Evolutionary conservation across 92 coral and sea anemone species (phyloP).

Genomic region (Bergia sp.): DNA sequence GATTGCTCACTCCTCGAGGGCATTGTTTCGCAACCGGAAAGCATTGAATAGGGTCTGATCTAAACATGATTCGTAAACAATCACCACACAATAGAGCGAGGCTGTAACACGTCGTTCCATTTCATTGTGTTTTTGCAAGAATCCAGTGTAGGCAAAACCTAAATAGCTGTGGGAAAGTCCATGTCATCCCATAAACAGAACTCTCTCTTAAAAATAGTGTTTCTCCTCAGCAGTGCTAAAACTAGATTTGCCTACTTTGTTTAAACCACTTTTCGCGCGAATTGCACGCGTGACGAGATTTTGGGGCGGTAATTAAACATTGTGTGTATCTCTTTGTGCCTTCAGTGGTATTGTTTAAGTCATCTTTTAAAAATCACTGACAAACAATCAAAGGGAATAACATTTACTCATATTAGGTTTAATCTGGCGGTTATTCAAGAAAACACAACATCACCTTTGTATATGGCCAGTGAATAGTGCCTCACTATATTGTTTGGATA

Average conservation of each 20-base stretch:
- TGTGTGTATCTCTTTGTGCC: not conserved
- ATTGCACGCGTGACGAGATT: not conserved
- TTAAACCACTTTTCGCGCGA: not conserved
- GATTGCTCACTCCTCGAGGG: conserved; percentile 22
- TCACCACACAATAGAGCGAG: conserved; percentile 7
- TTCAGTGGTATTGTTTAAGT: conserved; percentile 25
- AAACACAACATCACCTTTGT: not conserved
- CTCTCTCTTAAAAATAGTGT: not conserved
- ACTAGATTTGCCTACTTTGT: not conserved
- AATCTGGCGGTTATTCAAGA: not conserved
- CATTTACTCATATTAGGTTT: not conserved
- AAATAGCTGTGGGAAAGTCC: not conserved
- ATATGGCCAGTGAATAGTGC: not conserved
- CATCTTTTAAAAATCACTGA: conserved; percentile 26
- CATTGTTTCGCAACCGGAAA: conserved; percentile 46
- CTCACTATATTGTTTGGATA: not conserved
- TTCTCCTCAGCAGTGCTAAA: not conserved
- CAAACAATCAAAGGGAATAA: conserved; percentile 12
- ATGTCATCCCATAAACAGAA: not conserved
- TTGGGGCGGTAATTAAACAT: not conserved
- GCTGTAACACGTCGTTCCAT: not conserved
- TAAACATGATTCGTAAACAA: conserved; percentile 15
- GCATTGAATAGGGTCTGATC: not conserved
- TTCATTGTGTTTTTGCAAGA: not conserved
- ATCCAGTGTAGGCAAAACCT: conserved; percentile 7